These are phyloP conservation scores for Heliocidaris erythrogramma DNA, from an alignment of 35 echinoderm and acorn worm genomes.

Conservation along the genomic window DNA sequence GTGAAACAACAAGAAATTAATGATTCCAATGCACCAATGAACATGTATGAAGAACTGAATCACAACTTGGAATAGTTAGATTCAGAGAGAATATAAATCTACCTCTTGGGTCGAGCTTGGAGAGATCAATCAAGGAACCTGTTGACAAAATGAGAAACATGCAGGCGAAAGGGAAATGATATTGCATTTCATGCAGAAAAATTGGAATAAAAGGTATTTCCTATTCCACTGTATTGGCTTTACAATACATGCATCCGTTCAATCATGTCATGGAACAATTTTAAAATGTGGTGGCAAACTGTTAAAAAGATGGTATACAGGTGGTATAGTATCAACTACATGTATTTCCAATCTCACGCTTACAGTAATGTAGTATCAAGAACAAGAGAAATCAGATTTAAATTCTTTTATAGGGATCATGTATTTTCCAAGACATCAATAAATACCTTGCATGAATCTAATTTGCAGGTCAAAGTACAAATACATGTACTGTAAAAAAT, in stretches of 20 bases:
- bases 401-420: too few relatives aligned
- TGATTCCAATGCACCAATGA: neutral
- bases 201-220: neutral
- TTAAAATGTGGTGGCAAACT: neutral
- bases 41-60: slow-evolving; percentile 13
- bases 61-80: neutral
- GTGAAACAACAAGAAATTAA: neutral
- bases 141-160: slow-evolving; percentile 53
- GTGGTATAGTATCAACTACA: too few relatives aligned
- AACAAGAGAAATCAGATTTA: too few relatives aligned
- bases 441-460: neutral
- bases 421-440: too few relatives aligned
- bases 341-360: too few relatives aligned
- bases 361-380: too few relatives aligned
- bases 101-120: slow-evolving; percentile 74
- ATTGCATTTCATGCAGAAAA: neutral
- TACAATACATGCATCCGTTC: neutral
- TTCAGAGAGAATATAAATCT: slow-evolving; percentile 36
- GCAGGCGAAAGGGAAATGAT: slow-evolving; percentile 42
- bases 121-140: slow-evolving; percentile 70
- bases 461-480: too few relatives aligned
- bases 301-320: neutral
- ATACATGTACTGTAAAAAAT: too few relatives aligned
- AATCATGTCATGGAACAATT: neutral
- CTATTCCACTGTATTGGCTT: neutral